Evolutionary conservation across 2,797 vertebrate genomes (phyloP), one percentile per base, ranked within the genome.

Genomic region (Nyctalus aviator): DNA sequence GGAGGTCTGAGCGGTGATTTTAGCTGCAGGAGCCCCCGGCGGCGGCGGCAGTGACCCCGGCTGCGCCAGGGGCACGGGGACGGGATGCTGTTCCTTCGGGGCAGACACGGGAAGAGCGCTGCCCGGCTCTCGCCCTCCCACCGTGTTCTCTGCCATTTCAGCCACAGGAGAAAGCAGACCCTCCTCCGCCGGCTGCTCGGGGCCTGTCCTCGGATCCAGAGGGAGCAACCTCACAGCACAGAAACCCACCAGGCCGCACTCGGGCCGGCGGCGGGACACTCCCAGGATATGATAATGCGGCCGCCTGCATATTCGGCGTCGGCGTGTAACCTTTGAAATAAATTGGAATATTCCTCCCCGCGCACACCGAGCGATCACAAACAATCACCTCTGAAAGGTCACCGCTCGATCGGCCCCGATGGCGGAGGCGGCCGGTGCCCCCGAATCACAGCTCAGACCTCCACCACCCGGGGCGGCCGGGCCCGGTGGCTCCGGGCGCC

Each of bases 281-380:
- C 96, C 94, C 94, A 92, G 72, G 92, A 81, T 96, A 97, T 97
- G 98, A 97, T 98, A 98, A 98, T 98, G 97, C 81, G 97, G 95
- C 96, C 97, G 97, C 97, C 96, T 97, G 96, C 97, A 98, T 98
- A 98, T 98, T 98, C 98, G 97, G 96, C 98, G 98, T 97, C 98
- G 97, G 98, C 98, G 96, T 93, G 98, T 98, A 98, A 98, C 98
- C 98, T 98, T 98, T 98, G 98, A 98, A 98, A 98, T 98, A 98
- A 98, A 98, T 98, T 98, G 98, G 98, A 98, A 98, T 98, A 98
- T 97, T 98, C 97, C 97, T 97, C 98, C 93, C 96, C 96, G 94
- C 97, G 96, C 94, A 96, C 78, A 59, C 59, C 0, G 23, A 97
- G 96, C 97, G 96, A 98, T 98, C 97, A 98, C 98, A 98, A 98